A percentile compares a stretch with the other conserved stretches of the same genome.
Conservation (phyloP, 2,113 vertebrate genomes). For the Tamias sibiricus region DNA sequence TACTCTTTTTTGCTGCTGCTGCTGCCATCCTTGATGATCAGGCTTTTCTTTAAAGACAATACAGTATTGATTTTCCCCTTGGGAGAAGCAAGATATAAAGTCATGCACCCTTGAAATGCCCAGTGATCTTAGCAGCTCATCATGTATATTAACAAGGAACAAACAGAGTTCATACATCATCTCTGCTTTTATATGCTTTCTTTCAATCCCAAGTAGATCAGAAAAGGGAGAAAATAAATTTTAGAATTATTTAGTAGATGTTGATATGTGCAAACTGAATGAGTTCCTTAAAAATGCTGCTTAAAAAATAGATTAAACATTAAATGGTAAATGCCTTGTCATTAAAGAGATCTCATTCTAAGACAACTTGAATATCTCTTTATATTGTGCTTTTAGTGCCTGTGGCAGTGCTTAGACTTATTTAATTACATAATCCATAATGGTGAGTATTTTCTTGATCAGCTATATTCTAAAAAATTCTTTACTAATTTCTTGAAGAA, state of each 20-base stretch:
- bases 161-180: not conserved
- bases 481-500: conserved; percentile 9
- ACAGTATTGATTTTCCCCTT: not conserved
- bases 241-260: not conserved
- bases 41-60: not conserved
- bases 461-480: not conserved
- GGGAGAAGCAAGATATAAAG: not conserved
- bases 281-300: not conserved
- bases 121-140: not conserved
- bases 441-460: not conserved
- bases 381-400: not conserved
- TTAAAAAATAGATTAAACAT: not conserved
- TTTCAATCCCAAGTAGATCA: not conserved
- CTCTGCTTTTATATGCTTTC: not conserved
- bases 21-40: not conserved
- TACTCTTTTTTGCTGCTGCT: conserved; percentile 47
- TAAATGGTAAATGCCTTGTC: not conserved
- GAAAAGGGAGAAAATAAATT: conserved; percentile 31
- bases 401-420: not conserved
- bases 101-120: not conserved
- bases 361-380: not conserved
- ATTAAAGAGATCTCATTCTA: not conserved
- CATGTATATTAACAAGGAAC: not conserved
- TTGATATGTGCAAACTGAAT: not conserved
- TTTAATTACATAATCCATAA: not conserved